phyloP scores from a whole-genome alignment of 2,888 invertebrate species.

The Erebia ligea region DNA sequence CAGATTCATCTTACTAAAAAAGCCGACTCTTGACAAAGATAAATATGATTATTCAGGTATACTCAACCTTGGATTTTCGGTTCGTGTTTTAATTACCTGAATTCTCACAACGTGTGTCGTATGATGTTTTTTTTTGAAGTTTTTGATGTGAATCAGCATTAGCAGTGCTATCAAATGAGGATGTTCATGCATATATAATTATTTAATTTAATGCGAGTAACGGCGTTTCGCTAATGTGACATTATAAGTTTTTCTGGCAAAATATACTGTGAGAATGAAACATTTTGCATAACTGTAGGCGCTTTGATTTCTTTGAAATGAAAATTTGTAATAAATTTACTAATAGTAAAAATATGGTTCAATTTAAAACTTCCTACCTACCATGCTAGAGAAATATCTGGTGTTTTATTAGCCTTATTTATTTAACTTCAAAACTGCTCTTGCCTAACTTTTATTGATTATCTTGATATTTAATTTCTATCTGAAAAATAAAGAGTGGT shows the following conservation, averaged over 20 bases:
- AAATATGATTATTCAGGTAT: constrained; percentile 78
- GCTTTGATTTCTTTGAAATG: background rate
- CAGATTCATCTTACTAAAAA: constrained; percentile 81
- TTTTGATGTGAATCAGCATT: constrained; percentile 23
- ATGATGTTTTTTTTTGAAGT: constrained; percentile 42
- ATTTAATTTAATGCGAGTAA: background rate
- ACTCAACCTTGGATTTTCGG: constrained; percentile 66
- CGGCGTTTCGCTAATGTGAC: constrained; percentile 3
- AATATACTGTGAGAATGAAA: background rate
- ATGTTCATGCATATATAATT: background rate
- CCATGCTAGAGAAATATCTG: background rate
- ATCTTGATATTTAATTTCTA: background rate
- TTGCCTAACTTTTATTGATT: background rate
- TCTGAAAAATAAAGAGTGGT: background rate
- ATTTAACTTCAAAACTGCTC: too few relatives aligned
- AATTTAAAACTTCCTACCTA: background rate
- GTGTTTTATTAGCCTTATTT: too few relatives aligned
- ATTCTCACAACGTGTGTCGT: constrained; percentile 78
- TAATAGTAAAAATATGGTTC: background rate
- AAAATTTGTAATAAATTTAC: background rate
- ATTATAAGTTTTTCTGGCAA: constrained; percentile 1
- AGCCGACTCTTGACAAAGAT: constrained; percentile 77
- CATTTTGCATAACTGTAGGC: background rate
- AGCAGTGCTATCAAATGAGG: constrained; percentile 1
- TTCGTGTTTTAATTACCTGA: constrained; percentile 78